Conservation (phyloP, 2,797 vertebrate species). For the Esox lucius region DNA sequence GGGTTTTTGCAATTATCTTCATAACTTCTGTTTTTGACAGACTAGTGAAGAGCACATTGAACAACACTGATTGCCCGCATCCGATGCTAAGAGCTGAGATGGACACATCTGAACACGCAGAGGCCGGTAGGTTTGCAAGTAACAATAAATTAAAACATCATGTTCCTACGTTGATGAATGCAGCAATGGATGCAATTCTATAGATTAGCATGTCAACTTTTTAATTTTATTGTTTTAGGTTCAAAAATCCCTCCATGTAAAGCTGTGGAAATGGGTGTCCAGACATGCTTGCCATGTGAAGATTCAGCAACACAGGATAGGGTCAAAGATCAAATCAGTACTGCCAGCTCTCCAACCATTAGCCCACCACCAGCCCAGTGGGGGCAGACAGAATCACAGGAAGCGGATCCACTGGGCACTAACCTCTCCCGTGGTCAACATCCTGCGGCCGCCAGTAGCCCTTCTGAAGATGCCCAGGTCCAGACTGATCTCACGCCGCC, state of each 20-base stretch:
- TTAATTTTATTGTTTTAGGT: constrained; percentile 8
- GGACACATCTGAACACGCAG: constrained; percentile 27
- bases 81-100: constrained; percentile 20
- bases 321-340: constrained; percentile 11
- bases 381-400: constrained; percentile 49
- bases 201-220: background rate
- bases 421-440: constrained; percentile 40
- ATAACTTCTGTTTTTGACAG: constrained; percentile 54
- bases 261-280: constrained; percentile 31
- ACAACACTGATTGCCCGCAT: constrained; percentile 25
- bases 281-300: constrained; percentile 28
- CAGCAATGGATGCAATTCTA: background rate
- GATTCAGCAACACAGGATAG: constrained; percentile 21
- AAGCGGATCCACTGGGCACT: constrained; percentile 42
- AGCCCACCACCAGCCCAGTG: constrained; percentile 5
- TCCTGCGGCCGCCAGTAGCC: constrained; percentile 24
- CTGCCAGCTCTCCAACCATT: constrained; percentile 22
- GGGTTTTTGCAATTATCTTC: constrained; percentile 39
- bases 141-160: background rate
- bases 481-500: constrained; percentile 50
- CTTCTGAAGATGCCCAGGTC: constrained; percentile 52
- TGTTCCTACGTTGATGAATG: background rate
- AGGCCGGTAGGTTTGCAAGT: constrained; percentile 49
- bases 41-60: constrained; percentile 41
- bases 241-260: constrained; percentile 38